Evolutionary conservation across 2,888 invertebrate genomes (phyloP).

Genomic region (Eugnorisma glareosa): DNA sequence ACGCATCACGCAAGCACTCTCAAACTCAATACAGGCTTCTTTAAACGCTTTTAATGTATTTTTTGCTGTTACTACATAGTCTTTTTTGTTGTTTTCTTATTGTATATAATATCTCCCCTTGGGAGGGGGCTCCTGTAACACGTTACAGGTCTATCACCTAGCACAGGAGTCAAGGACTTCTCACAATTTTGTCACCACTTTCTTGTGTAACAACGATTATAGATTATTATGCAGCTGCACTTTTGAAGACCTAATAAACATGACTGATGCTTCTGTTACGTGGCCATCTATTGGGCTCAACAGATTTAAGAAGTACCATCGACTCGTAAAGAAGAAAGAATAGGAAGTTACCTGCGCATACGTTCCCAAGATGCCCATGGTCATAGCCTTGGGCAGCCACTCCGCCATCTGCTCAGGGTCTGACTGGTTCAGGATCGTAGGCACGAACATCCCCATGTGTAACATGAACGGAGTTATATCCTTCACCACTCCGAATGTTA

Average conservation of each 20-base stretch:
- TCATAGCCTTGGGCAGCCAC: slow-evolving; percentile 95
- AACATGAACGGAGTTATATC: slow-evolving; percentile 93
- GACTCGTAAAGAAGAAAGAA: not conserved
- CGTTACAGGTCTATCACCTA: no score
- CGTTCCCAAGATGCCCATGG: slow-evolving; percentile 95
- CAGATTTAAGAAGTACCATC: not conserved
- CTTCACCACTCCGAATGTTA: slow-evolving; percentile 80
- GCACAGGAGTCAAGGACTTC: no score
- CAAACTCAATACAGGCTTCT: no score
- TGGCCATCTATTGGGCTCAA: not conserved
- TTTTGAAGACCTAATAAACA: not conserved
- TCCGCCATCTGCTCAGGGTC: slow-evolving; percentile 95
- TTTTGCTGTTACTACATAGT: no score
- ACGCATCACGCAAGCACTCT: no score
- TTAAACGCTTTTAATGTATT: no score
- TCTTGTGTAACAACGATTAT: no score
- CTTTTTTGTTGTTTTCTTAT: no score
- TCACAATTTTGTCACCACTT: no score
- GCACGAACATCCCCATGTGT: slow-evolving; percentile 97
- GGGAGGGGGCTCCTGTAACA: no score
- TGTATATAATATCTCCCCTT: no score
- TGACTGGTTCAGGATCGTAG: slow-evolving; percentile 95
- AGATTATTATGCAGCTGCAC: no score
- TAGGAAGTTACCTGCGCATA: slow-evolving; percentile 93
- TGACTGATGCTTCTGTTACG: not conserved